Conservation (phyloP, 2,888 invertebrate species). For the Amblyteles armatorius region DNA sequence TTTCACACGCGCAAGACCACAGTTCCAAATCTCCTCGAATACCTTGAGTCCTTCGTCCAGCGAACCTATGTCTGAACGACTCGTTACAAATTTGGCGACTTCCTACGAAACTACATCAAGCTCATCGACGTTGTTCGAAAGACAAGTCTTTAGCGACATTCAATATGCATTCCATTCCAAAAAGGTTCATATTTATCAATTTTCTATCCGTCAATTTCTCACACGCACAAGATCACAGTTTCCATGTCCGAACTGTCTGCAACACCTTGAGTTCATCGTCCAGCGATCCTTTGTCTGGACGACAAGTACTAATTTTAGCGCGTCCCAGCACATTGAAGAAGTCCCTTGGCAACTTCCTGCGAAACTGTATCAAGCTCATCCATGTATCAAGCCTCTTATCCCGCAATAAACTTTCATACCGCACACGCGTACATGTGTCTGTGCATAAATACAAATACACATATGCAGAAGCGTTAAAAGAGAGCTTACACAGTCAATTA, state of each 20-base stretch:
- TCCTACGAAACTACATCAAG: constrained; percentile 12
- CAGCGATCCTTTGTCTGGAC: background rate
- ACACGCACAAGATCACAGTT: no score
- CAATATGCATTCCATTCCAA: no score
- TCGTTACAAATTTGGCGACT: background rate
- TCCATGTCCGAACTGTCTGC: no score
- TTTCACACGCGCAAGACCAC: background rate
- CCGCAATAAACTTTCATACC: constrained; percentile 45
- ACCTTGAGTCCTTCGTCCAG: background rate
- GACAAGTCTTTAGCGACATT: background rate
- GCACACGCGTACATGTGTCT: background rate
- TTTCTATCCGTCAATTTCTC: background rate
- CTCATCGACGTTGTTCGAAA: background rate
- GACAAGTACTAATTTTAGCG: background rate
- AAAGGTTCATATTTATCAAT: background rate
- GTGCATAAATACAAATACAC: background rate
- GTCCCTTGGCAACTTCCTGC: constrained; percentile 27
- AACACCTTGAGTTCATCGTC: no score
- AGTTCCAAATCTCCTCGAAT: background rate
- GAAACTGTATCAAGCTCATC: constrained; percentile 3
- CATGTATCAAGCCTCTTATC: constrained; percentile 27
- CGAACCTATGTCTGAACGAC: no score
- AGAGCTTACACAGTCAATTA: constrained; percentile 64
- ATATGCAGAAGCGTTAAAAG: constrained; percentile 38
- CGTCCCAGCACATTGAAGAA: background rate